A percentile compares a stretch with the other conserved stretches of the same genome.
These are phyloP conservation scores for Icerya purchasi DNA, from an alignment of 2,888 invertebrate species.

Conservation along the genomic window DNA sequence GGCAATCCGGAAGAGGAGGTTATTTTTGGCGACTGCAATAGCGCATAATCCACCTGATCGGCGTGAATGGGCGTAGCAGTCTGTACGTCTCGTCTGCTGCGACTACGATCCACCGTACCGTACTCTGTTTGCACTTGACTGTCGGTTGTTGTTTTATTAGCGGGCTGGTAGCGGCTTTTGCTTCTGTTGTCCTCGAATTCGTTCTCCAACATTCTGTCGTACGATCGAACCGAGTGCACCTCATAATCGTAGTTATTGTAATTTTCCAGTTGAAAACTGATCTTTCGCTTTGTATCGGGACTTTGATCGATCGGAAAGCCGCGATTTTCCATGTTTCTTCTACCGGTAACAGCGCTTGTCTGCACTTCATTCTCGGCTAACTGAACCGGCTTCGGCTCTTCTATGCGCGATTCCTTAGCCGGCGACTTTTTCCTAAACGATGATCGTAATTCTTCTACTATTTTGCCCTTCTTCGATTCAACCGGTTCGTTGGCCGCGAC, in stretches of 20 bases:
- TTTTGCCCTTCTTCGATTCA: constrained; percentile 5
- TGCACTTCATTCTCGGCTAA: constrained; percentile 4
- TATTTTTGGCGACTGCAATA: constrained; percentile 9
- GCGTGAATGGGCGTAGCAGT: constrained; percentile 2
- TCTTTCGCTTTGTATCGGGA: not conserved
- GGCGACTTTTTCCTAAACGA: constrained; percentile 14
- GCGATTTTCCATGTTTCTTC: constrained; percentile 8
- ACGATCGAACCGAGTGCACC: constrained; percentile 6
- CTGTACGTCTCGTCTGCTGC: constrained; percentile 2
- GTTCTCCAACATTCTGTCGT: not conserved
- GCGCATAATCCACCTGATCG: not conserved
- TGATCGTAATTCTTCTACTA: constrained; percentile 15
- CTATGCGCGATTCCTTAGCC: constrained; percentile 4
- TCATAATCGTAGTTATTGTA: constrained; percentile 12
- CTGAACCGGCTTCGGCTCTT: not conserved
- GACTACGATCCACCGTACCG: not conserved
- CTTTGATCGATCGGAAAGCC: constrained; percentile 8
- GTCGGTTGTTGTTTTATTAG: not conserved
- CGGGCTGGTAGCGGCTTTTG: not conserved
- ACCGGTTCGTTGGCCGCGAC: not conserved
- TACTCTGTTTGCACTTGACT: not conserved
- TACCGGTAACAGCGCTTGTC: constrained; percentile 1
- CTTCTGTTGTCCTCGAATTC: not conserved
- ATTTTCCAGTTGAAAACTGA: not conserved
- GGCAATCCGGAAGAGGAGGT: not conserved